Conservation (phyloP, 2,113 vertebrate genomes). For the Oreochromis aureus region DNA sequence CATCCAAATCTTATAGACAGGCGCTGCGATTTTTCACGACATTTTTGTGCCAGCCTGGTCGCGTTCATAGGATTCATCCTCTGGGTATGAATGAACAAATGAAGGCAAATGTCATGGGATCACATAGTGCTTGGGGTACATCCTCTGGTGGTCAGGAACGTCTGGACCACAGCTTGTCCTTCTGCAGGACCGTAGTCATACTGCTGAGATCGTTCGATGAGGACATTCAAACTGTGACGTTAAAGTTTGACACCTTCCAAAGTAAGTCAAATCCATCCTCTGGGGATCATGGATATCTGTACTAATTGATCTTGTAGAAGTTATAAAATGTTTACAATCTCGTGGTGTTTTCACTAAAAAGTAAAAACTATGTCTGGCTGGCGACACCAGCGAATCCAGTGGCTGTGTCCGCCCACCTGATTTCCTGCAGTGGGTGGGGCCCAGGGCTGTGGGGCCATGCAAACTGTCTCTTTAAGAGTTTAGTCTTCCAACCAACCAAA, state of each 20-base stretch:
- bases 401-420: background rate
- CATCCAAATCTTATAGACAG: rapidly evolving
- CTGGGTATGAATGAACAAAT: rapidly evolving
- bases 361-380: background rate
- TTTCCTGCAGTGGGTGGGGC: background rate
- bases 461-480: rapidly evolving
- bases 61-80: background rate
- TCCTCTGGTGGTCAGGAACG: background rate
- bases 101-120: rapidly evolving
- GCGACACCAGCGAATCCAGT: too few species aligned
- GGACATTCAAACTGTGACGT: rapidly evolving
- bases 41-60: background rate
- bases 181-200: background rate
- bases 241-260: rapidly evolving
- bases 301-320: rapidly evolving
- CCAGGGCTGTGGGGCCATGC: background rate
- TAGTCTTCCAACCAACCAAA: rapidly evolving
- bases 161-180: rapidly evolving
- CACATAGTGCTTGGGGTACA: rapidly evolving
- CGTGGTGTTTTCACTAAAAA: rapidly evolving
- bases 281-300: rapidly evolving
- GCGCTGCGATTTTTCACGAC: background rate
- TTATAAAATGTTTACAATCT: background rate
- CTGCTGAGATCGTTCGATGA: rapidly evolving
- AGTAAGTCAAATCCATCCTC: background rate